Conservation (phyloP, 2,888 invertebrate genomes). For the Lasioglossum lativentre region DNA sequence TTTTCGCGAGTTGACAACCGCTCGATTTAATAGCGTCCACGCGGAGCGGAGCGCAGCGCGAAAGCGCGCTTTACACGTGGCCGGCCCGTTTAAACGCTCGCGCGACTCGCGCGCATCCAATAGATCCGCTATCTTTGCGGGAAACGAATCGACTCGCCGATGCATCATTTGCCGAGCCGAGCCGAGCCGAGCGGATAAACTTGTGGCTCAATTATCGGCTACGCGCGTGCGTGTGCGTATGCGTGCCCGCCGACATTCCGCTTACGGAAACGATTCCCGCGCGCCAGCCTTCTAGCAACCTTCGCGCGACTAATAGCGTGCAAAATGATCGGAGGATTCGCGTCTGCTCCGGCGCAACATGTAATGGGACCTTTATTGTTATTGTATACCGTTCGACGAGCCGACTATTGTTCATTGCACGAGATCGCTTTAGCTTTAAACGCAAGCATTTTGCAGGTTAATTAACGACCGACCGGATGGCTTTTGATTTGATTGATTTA, state of each 20-base stretch:
- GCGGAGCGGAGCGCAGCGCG: constrained; percentile 31
- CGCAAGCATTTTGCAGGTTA: not conserved
- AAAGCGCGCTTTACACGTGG: constrained; percentile 58
- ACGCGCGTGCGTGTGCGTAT: constrained; percentile 39
- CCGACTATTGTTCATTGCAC: not conserved
- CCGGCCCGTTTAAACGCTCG: constrained; percentile 24
- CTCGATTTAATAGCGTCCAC: constrained; percentile 73
- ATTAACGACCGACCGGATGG: not conserved
- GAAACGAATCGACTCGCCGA: constrained; percentile 77
- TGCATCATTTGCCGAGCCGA: constrained; percentile 73
- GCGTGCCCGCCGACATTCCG: constrained; percentile 36
- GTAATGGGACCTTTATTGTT: constrained; percentile 8
- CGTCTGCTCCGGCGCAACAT: not conserved
- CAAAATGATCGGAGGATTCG: constrained; percentile 12
- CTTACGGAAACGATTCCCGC: constrained; percentile 47
- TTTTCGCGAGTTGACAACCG: constrained; percentile 78
- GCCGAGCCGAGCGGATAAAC: constrained; percentile 50
- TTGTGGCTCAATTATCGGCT: constrained; percentile 77
- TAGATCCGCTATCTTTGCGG: constrained; percentile 79
- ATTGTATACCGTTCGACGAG: not conserved
- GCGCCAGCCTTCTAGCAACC: not conserved
- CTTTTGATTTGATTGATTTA: not conserved
- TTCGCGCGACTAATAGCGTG: constrained; percentile 36
- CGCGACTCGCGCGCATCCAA: constrained; percentile 70
- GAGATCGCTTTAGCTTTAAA: not conserved